phyloP scores from a whole-genome alignment of 2,888 invertebrate species.

The Cryptus viduatorius region DNA sequence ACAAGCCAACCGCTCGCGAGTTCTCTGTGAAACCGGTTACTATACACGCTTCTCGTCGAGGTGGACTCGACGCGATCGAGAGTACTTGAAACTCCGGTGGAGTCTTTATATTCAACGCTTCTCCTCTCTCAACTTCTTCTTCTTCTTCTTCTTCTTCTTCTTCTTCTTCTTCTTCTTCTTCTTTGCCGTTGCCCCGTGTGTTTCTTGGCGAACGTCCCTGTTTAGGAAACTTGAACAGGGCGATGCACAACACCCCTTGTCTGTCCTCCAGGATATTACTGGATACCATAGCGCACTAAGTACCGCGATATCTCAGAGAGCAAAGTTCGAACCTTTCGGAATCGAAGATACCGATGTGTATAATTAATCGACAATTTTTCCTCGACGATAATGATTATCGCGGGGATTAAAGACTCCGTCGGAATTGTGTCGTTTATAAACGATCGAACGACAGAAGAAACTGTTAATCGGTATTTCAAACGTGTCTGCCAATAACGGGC shows the following conservation, averaged over 20 bases:
- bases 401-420: background rate
- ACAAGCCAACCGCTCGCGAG: conserved; percentile 53
- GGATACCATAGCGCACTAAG: background rate
- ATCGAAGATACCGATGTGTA: background rate
- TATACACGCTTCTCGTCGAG: conserved; percentile 44
- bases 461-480: background rate
- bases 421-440: background rate
- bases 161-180: conserved; percentile 47
- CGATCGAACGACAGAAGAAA: background rate
- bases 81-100: conserved; percentile 62
- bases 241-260: conserved; percentile 50
- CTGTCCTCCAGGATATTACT: conserved; percentile 26
- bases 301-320: background rate
- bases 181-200: conserved; percentile 36
- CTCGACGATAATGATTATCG: background rate
- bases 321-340: background rate
- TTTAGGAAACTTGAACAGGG: conserved; percentile 63
- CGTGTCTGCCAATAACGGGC: too few species aligned
- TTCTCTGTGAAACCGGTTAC: conserved; percentile 66
- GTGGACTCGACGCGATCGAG: conserved; percentile 49
- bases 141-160: conserved; percentile 45
- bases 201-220: conserved; percentile 57
- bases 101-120: conserved; percentile 63
- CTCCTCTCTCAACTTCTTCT: conserved; percentile 43
- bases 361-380: background rate